Conservation (phyloP, 2,888 invertebrate species). For the Crepidodera aurea region DNA sequence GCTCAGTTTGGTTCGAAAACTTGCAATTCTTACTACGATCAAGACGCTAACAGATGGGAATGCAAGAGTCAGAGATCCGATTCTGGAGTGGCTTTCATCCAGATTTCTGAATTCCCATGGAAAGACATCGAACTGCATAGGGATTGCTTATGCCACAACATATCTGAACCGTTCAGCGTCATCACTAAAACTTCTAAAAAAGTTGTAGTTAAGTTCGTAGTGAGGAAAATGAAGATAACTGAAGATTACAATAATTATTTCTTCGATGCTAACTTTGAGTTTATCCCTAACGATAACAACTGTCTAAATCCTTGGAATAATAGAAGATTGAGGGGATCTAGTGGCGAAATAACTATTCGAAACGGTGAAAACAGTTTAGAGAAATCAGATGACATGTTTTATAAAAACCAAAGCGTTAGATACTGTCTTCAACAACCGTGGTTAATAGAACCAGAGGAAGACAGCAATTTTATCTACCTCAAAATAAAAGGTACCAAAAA, state of each 20-base stretch:
- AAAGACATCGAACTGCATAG: slow-evolving; percentile 69
- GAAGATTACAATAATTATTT: slow-evolving; percentile 82
- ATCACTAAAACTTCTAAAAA: slow-evolving; percentile 75
- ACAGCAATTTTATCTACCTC: slow-evolving; percentile 75
- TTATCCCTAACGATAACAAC: slow-evolving; percentile 68
- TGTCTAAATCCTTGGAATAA: slow-evolving; percentile 74
- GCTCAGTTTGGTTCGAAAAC: slow-evolving; percentile 75
- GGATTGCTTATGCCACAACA: slow-evolving; percentile 78
- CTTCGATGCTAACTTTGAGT: slow-evolving; percentile 79
- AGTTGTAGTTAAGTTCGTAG: slow-evolving; percentile 77
- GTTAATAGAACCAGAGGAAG: slow-evolving; percentile 79
- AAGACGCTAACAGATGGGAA: slow-evolving; percentile 73
- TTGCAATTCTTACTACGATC: slow-evolving; percentile 73
- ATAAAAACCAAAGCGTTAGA: slow-evolving; percentile 62
- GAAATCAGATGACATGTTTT: slow-evolving; percentile 61
- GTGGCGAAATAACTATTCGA: slow-evolving; percentile 75
- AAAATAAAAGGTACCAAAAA: slow-evolving; percentile 72
- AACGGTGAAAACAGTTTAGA: slow-evolving; percentile 64
- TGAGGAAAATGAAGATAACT: slow-evolving; percentile 81
- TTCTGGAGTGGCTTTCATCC: slow-evolving; percentile 53
- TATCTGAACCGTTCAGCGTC: slow-evolving; percentile 68
- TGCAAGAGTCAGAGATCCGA: slow-evolving; percentile 65
- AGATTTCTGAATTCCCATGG: slow-evolving; percentile 76
- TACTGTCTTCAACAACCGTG: slow-evolving; percentile 78
- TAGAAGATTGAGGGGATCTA: slow-evolving; percentile 72